Evolutionary conservation across 2,888 invertebrate genomes (phyloP), one percentile per base, ranked within the genome.

Genomic region (Scaptomyza flava): DNA sequence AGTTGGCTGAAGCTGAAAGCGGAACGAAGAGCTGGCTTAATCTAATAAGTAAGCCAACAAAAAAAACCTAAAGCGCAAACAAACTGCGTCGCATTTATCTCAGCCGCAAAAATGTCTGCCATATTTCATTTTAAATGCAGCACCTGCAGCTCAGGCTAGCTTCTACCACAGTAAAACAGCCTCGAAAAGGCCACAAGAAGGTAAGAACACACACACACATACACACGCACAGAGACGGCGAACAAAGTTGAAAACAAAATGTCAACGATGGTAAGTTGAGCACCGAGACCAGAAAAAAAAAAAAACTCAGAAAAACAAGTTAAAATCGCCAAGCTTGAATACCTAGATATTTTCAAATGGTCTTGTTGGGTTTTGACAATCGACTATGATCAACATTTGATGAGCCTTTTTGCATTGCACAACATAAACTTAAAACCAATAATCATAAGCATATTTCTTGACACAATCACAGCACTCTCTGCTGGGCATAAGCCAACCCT

Each of bases 121-220:
- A 83, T 82, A 82, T 82, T 82, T 83, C 87, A 86, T 82, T 83
- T 83, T 70, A 78, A 76, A 72, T 87, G 81, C 82, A 82, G 82
- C 84, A 83, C 82, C 82, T 82, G 82, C 87, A 86, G 72, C 81
- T 54, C 66, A 57, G 68, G 53, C 70, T 57, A 53, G 52, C 57
- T 58, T 53, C 54, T 48, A 20, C 45, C 53, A 54, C 11, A 47
- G 38, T n/a, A 36, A 41, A 50, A 30, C 8, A 45, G 50, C 46
- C 43, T 50, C 68, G 30, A 30, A 59, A 30, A 43, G 12, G 12
- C 47, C 6, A 34, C 38, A 50, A 46, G 41, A 59, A 47, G 58
- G 43, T 56, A 31, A 46, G 47, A 17, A 43, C 33, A 23, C 27
- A 59, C 36, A 52, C 36, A 53, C 36, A 50, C 46, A 46, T 20